phyloP scores from a whole-genome alignment of 2,888 invertebrate genomes.

The Drosophila antonietae region DNA sequence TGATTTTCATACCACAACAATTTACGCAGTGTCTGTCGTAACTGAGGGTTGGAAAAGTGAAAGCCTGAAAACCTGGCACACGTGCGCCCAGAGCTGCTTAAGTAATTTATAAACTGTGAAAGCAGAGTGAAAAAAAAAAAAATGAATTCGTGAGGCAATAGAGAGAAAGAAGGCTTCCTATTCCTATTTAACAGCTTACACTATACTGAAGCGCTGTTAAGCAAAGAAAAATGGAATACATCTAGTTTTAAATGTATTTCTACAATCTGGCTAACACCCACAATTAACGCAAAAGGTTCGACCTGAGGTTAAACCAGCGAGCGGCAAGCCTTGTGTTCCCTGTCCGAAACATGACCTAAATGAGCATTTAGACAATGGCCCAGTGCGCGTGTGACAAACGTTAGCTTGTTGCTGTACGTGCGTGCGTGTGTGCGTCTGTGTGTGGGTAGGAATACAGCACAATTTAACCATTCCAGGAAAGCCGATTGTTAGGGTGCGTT shows the following conservation, averaged over 20 bases:
- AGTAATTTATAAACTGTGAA: conserved; percentile 45
- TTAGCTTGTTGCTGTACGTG: conserved; percentile 20
- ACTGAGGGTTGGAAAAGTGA: conserved; percentile 18
- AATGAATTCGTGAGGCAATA: conserved; percentile 1
- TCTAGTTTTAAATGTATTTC: conserved; percentile 21
- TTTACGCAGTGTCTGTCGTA: conserved; percentile 9
- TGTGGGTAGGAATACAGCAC: conserved; percentile 20
- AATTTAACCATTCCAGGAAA: conserved; percentile 32
- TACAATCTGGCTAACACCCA: conserved; percentile 40
- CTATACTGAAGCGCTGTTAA: not conserved
- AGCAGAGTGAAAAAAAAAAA: conserved; percentile 4
- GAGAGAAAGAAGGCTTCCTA: conserved; percentile 7
- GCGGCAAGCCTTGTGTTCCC: conserved; percentile 27
- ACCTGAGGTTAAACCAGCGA: conserved; percentile 41
- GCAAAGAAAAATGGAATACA: conserved; percentile 2
- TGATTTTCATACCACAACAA: conserved; percentile 16
- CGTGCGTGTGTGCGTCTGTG: conserved; percentile 8
- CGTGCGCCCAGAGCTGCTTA: conserved; percentile 45
- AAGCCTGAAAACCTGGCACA: conserved; percentile 34
- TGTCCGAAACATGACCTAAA: conserved; percentile 72
- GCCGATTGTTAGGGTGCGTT: conserved; percentile 19
- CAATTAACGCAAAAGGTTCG: conserved; percentile 26
- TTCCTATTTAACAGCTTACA: not conserved
- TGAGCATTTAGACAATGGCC: conserved; percentile 54
- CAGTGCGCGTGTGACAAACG: conserved; percentile 28